Conservation (phyloP, 2,113 vertebrate genomes). For the Sceloporus tristichus region DNA sequence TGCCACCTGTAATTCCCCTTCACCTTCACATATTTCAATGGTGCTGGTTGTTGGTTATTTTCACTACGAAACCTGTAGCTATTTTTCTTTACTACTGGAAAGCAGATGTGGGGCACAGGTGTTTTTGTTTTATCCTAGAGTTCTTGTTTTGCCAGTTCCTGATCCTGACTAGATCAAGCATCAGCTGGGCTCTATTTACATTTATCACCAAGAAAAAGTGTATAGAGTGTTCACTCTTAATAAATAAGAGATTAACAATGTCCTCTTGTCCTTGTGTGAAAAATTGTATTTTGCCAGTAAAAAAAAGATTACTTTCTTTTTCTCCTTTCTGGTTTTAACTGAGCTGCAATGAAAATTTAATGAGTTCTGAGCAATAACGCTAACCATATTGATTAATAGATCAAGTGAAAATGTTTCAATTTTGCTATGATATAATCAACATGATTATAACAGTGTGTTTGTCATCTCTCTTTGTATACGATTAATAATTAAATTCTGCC, state of each 20-base stretch:
- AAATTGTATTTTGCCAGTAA: constrained; percentile 57
- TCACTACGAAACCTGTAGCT: not conserved
- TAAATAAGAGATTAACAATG: constrained; percentile 62
- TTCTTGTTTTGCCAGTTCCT: not conserved
- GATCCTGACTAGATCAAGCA: not conserved
- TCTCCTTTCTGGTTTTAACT: not conserved
- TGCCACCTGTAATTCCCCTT: not conserved
- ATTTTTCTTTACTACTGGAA: not conserved
- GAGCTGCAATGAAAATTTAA: constrained; percentile 70
- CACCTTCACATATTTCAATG: not conserved
- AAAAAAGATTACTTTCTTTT: constrained; percentile 65
- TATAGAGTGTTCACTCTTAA: constrained; percentile 36
- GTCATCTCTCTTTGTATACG: constrained; percentile 36
- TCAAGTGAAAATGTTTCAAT: constrained; percentile 39
- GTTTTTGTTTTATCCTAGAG: not conserved
- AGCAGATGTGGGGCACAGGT: constrained; percentile 4
- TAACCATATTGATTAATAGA: constrained; percentile 63
- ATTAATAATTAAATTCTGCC: constrained; percentile 54
- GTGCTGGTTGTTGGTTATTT: not conserved
- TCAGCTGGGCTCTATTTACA: not conserved
- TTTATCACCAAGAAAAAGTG: constrained; percentile 39
- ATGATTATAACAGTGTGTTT: constrained; percentile 40
- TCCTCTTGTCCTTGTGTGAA: constrained; percentile 54
- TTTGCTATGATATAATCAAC: constrained; percentile 51
- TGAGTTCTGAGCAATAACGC: constrained; percentile 57